Base-by-base conservation (phyloP, 2,888 invertebrate species). In the Polyommatus iphigenia region DNA sequence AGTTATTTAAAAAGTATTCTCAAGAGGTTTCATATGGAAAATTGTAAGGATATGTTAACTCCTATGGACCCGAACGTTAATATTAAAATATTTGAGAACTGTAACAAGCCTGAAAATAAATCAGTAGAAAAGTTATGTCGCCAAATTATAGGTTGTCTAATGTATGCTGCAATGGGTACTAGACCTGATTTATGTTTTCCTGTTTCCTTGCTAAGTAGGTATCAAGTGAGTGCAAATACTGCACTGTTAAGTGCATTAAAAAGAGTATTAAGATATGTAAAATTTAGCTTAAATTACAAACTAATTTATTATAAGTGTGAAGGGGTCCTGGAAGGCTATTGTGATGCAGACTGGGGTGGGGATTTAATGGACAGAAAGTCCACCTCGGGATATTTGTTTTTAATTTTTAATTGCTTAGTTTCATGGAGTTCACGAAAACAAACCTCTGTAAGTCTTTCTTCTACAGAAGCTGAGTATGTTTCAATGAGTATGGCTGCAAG, bases 361-460 rank as follows among this genome's bases (percentile, higher is more conserved):
- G 83, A 85, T 72, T 67, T 73, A n/a, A 78, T 80, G 29, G 81
- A 83, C n/a, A 77, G 85, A 78, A 82, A 80, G 76, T 85, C 85
- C 6, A 82, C 81, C 5, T 82, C 83, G 10, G 86, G 85, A 0
- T 83, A 81, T 78, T 78, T 83, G 6, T 85, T 83, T 76, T 81
- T 78, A 13, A 72, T 82, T 29, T 79, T 80, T 79, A 82, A 82
- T 76, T 84, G 83, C 54, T 78, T 82, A 76, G 80, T 86, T n/a
- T 80, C 81, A 32, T 86, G 87, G 87, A 79, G 79, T 59, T 83
- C 83, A 78, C 80, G 82, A 80, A 80, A 77, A n/a, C 80, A 57
- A 41, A 20, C 18, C 71, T 79, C 80, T 76, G 84, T 86, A 13
- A 77, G 77, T 57, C 36, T 79, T 41, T 79, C 77, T 36, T 77